Evolutionary conservation across 2,888 invertebrate genomes (phyloP).

Genomic region (Ferdinandea cuprea): DNA sequence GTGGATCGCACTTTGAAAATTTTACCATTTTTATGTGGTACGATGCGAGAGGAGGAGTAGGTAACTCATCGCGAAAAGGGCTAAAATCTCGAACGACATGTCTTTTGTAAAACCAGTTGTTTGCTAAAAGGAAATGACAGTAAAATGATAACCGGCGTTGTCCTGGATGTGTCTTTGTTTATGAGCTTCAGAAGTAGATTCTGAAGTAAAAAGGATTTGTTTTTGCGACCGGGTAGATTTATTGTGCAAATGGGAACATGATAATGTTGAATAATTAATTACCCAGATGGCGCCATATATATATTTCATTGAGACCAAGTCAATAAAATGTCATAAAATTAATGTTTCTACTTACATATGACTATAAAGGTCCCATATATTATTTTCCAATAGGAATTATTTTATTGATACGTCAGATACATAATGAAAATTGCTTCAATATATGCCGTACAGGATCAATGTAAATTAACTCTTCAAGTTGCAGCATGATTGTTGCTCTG

Average conservation of each 20-base stretch:
- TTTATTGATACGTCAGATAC: no score
- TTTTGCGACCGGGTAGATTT: background rate
- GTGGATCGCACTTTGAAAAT: slow-evolving; percentile 61
- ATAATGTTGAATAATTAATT: background rate
- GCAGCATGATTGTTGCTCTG: no score
- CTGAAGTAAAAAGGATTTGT: slow-evolving; percentile 11
- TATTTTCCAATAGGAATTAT: no score
- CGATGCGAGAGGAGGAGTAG: no score
- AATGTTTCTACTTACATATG: no score
- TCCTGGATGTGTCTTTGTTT: slow-evolving; percentile 20
- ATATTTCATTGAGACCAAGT: no score
- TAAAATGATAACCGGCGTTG: slow-evolving; percentile 44
- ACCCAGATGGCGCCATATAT: background rate
- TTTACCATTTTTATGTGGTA: slow-evolving; percentile 29
- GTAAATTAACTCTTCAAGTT: no score
- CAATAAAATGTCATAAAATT: no score
- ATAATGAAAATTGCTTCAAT: no score
- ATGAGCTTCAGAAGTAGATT: background rate
- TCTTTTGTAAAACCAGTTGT: slow-evolving; percentile 28
- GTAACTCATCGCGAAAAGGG: slow-evolving; percentile 35
- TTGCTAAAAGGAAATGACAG: slow-evolving; percentile 50
- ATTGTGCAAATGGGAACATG: slow-evolving; percentile 1
- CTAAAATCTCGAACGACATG: slow-evolving; percentile 52
- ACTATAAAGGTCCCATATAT: no score
- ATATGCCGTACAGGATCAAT: no score